A percentile compares a stretch with the other conserved stretches of the same genome.
Evolutionary conservation across 2,113 vertebrate genomes (phyloP).

Genomic region (Ranitomeya imitator): DNA sequence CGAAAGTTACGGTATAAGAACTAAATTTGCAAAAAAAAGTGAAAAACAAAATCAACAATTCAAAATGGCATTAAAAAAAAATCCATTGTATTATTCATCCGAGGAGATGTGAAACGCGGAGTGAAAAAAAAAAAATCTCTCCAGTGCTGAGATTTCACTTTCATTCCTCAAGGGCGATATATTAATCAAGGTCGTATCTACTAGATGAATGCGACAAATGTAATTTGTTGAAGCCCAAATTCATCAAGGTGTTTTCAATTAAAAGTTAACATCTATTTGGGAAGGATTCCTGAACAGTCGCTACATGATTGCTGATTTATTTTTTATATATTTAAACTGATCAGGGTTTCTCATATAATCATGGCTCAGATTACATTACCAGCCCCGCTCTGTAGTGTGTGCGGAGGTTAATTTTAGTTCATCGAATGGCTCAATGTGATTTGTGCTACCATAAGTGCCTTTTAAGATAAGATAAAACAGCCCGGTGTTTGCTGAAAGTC

Average conservation of each 20-base stretch:
- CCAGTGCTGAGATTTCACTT: slow-evolving; percentile 32
- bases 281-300: slow-evolving; percentile 1
- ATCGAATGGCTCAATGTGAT: background rate
- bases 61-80: background rate
- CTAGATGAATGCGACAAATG: slow-evolving; percentile 22
- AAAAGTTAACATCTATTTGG: slow-evolving; percentile 9
- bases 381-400: background rate
- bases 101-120: background rate
- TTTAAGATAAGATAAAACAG: slow-evolving; percentile 28
- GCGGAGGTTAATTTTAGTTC: slow-evolving; percentile 41
- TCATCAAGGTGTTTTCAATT: slow-evolving; percentile 55
- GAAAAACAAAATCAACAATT: background rate
- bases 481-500: background rate
- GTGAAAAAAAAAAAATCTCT: background rate
- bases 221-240: slow-evolving; percentile 39
- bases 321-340: slow-evolving; percentile 46
- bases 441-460: background rate
- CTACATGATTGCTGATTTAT: slow-evolving; percentile 36
- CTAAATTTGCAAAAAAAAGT: background rate
- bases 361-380: slow-evolving; percentile 16
- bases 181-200: slow-evolving; percentile 45
- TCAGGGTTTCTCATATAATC: slow-evolving; percentile 34
- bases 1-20: background rate
- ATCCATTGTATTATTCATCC: slow-evolving; percentile 13
- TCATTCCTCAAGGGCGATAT: slow-evolving; percentile 40